Conservation (phyloP, 2,797 vertebrate genomes). For the Miichthys miiuy region DNA sequence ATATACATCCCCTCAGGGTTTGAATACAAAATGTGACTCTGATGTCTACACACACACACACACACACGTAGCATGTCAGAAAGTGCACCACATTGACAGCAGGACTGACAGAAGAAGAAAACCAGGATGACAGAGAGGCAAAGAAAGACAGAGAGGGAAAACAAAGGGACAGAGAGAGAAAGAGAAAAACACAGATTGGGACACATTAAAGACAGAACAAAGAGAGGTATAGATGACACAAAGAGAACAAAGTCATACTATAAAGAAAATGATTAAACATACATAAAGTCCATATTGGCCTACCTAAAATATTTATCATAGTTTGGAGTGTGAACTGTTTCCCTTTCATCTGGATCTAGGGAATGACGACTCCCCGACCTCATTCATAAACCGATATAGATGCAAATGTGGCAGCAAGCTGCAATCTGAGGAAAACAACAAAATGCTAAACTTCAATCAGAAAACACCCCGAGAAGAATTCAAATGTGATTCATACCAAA, state of each 20-base stretch:
- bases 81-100: constrained; percentile 50
- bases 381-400: constrained; percentile 44
- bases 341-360: constrained; percentile 25
- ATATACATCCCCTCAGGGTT: constrained; percentile 44
- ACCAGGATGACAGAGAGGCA: constrained; percentile 42
- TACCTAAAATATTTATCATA: constrained; percentile 31
- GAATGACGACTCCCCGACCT: constrained; percentile 22
- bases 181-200: not conserved
- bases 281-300: not conserved
- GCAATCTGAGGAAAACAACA: constrained; percentile 7
- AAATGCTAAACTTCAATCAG: constrained; percentile 5
- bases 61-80: constrained; percentile 37
- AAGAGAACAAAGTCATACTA: constrained; percentile 12
- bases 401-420: constrained; percentile 49
- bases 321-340: constrained; percentile 12
- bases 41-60: constrained; percentile 41
- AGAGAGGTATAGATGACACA: not conserved
- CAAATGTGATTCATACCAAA: not conserved
- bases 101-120: constrained; percentile 52
- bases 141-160: constrained; percentile 17
- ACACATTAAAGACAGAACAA: not conserved
- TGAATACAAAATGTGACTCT: constrained; percentile 47
- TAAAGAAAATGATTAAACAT: constrained; percentile 23
- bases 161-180: constrained; percentile 10
- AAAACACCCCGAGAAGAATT: constrained; percentile 17